Conservation (phyloP, 2,888 invertebrate genomes). For the Eupeodes luniger region DNA sequence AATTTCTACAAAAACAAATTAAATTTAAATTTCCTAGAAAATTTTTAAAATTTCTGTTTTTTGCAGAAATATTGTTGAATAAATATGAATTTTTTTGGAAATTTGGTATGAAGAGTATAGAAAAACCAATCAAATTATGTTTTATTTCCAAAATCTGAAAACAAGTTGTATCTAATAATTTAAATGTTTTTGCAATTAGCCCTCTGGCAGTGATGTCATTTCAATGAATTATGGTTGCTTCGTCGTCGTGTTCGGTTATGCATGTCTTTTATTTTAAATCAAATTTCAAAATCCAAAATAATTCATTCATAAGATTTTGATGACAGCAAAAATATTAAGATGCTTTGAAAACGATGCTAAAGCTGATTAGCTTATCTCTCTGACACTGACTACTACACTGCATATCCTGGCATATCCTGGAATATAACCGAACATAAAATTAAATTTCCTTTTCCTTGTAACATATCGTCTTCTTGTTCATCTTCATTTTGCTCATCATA, state of each 20-base stretch:
- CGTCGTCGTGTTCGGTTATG: neutral
- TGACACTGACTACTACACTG: no score
- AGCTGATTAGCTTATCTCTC: slow-evolving; percentile 25
- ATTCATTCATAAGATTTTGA: slow-evolving; percentile 30
- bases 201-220: neutral
- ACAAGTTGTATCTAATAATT: neutral
- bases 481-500: neutral
- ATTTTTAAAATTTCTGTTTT: no score
- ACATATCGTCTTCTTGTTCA: neutral
- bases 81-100: no score
- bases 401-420: neutral
- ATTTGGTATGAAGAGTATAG: no score
- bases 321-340: slow-evolving; percentile 20
- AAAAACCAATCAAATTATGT: no score
- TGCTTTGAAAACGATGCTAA: neutral
- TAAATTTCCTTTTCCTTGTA: slow-evolving; percentile 16
- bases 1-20: no score
- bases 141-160: neutral
- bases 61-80: no score
- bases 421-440: slow-evolving; percentile 21
- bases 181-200: neutral
- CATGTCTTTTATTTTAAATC: slow-evolving; percentile 10
- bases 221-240: neutral
- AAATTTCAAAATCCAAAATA: slow-evolving; percentile 20
- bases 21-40: no score